These are phyloP conservation scores for Anoplolepis gracilipes DNA, from an alignment of 1,140 invertebrate species.

Conservation along the genomic window DNA sequence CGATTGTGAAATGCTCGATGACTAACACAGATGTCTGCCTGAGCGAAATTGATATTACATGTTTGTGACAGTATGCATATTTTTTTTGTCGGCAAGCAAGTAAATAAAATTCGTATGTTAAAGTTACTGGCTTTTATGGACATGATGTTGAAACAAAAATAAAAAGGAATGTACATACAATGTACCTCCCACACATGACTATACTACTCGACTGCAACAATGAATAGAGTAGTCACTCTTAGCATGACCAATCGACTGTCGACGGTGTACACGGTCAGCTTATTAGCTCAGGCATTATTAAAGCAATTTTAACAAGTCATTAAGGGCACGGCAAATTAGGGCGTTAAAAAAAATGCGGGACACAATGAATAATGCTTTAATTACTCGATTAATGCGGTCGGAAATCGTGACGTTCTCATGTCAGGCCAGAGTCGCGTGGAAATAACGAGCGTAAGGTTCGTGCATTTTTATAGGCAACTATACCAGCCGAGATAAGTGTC, in stretches of 20 bases:
- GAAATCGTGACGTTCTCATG: constrained; percentile 19
- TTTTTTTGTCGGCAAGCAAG: constrained; percentile 29
- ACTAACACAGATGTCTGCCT: constrained; percentile 18
- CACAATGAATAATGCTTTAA: constrained; percentile 54
- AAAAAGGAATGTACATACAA: constrained; percentile 1
- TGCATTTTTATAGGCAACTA: background rate
- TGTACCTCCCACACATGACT: constrained; percentile 46
- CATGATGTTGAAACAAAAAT: constrained; percentile 52
- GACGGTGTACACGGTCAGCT: constrained; percentile 46
- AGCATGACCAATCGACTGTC: constrained; percentile 66
- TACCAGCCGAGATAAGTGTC: constrained; percentile 17
- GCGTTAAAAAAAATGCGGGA: constrained; percentile 29
- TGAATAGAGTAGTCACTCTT: constrained; percentile 64
- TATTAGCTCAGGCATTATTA: constrained; percentile 52
- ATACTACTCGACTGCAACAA: constrained; percentile 52
- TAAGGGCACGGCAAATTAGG: constrained; percentile 48
- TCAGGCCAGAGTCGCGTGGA: background rate
- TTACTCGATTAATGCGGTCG: constrained; percentile 37
- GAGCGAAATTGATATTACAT: constrained; percentile 21
- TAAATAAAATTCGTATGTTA: constrained; percentile 30
- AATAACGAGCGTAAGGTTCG: constrained; percentile 24
- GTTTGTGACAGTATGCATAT: background rate
- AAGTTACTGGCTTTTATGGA: constrained; percentile 33
- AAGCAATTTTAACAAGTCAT: constrained; percentile 58
- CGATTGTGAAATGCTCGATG: background rate